Base-by-base conservation (phyloP, 2,888 invertebrate species). In the Pheosia tremula region DNA sequence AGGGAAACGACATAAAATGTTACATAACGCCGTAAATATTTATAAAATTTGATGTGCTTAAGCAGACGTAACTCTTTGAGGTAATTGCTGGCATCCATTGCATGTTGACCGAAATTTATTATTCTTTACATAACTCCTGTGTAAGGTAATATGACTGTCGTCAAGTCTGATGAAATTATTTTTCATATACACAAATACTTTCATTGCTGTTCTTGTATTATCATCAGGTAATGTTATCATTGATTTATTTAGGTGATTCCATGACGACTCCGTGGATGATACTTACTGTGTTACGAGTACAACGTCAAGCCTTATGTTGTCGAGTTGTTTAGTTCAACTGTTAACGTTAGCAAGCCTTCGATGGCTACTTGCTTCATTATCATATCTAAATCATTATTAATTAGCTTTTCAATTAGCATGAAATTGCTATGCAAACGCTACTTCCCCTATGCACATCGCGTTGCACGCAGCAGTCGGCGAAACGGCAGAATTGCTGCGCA, bases 391-490 rank as follows among this genome's bases (percentile, higher is more conserved):
- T 47, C 47, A 47, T 47, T 47, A 11, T 47, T 47, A 5, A 38
- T 8, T 37, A 50, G 49, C 57, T 58, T 38, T 13, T 43, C 24
- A 53, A 56, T 41, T 11, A 45, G 62, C 62, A 64, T 63, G 57
- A 61, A 61, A 58, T 67, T 69, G 36, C 56, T 76, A 50, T 86
- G 85, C 81, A n/a, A 69, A 81, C 86, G 61, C 57, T 86, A 82
- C 82, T 63, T 75, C 68, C 73, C 75, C 73, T 75, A 79, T 74
- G 74, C 74, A 68, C 69, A 69, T 70, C 71, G 72, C 76, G 72
- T 68, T 76, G 81, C 82, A 82, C 80, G 82, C 80, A 79, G 81
- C 84, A 86, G 81, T 84, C 80, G 82, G 82, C 78, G 84, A 85
- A 86, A 87, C 83, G 78, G 81, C 57, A 74, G 85, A 85, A 86